Evolutionary conservation across 2,113 vertebrate species (phyloP).

Genomic region (Spilogale gracilis): DNA sequence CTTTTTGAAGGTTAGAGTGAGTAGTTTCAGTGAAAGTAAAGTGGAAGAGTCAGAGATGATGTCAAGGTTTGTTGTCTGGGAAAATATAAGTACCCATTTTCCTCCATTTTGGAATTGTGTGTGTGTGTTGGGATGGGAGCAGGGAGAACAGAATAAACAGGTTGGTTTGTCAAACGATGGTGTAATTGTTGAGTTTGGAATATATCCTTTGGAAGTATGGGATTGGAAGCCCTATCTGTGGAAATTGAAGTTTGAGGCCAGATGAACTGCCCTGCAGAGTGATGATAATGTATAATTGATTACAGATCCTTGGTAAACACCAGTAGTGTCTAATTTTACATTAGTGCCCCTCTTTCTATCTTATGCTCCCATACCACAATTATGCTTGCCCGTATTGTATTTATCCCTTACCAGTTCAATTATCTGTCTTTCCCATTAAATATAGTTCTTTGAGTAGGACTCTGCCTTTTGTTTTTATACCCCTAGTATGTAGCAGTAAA

Average conservation of each 20-base stretch:
- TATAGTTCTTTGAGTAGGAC: neutral
- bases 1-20: neutral
- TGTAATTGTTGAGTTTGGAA: slow-evolving; percentile 26
- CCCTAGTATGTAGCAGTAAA: neutral
- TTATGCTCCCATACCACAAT: neutral
- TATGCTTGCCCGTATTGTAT: neutral
- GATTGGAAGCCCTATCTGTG: neutral
- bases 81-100: neutral
- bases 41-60: neutral
- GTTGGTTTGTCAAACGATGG: neutral
- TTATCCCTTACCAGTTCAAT: neutral
- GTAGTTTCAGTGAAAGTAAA: slow-evolving; percentile 44
- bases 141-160: neutral
- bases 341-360: neutral
- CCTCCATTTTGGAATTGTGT: neutral
- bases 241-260: neutral
- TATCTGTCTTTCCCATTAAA: neutral
- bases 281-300: neutral
- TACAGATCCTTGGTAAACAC: neutral
- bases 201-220: neutral
- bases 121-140: neutral
- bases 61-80: neutral
- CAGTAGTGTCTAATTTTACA: neutral
- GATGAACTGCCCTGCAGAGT: neutral
- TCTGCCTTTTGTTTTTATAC: slow-evolving; percentile 38